Conservation (phyloP, 2,888 invertebrate species). For the Lithophane leautieri region DNA sequence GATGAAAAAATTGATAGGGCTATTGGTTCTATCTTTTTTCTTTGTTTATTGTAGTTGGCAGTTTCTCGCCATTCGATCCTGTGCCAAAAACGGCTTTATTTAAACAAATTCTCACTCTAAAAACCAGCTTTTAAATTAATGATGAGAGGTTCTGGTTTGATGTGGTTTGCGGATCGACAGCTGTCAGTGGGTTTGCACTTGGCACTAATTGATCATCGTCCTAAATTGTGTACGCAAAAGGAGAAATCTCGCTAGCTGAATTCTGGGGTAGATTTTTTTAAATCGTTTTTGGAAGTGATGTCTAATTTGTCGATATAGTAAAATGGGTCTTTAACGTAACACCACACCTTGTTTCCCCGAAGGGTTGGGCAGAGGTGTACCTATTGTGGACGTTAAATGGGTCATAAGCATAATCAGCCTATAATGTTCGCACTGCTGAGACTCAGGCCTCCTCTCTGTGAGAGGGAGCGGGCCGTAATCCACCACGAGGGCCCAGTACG, state of each 20-base stretch:
- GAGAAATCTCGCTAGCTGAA: conserved; percentile 23
- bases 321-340: neutral
- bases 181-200: conserved; percentile 32
- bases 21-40: neutral
- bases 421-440: too few species aligned
- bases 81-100: neutral
- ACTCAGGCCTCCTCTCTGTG: too few species aligned
- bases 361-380: neutral
- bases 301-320: neutral
- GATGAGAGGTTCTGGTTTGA: conserved; percentile 33
- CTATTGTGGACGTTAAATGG: neutral
- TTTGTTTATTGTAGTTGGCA: conserved; percentile 17
- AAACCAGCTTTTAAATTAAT: conserved; percentile 34
- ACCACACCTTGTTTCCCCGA: neutral
- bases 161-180: conserved; percentile 33
- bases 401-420: neutral
- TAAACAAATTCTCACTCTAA: conserved; percentile 13
- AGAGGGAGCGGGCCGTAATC: too few species aligned
- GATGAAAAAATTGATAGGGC: conserved; percentile 17
- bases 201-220: conserved; percentile 38
- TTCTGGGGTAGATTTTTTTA: conserved; percentile 1
- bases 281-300: conserved; percentile 4
- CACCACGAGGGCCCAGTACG: too few species aligned
- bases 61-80: conserved; percentile 3
- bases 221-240: conserved; percentile 20